These are phyloP conservation scores for Platyscapa corneri DNA, from an alignment of 1,140 invertebrate species.

Conservation along the genomic window DNA sequence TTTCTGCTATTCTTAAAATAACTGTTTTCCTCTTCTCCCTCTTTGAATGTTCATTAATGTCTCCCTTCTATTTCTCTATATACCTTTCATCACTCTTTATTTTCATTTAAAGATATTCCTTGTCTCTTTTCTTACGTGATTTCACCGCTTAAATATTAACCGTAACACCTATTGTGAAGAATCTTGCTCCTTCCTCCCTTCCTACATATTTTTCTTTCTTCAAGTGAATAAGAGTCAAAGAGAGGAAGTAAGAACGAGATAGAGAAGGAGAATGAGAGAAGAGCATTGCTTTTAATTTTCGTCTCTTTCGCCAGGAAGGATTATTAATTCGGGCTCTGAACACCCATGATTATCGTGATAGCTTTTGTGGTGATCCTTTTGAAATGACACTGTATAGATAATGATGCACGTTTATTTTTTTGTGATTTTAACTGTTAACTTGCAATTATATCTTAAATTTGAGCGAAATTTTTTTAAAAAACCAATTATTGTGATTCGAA, in stretches of 20 bases:
- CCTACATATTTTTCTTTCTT: neutral
- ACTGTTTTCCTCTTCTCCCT: constrained; percentile 52
- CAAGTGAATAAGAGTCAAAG: neutral
- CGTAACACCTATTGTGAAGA: constrained; percentile 64
- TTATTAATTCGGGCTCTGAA: constrained; percentile 43
- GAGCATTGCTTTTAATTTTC: constrained; percentile 49
- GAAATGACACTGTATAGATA: constrained; percentile 44
- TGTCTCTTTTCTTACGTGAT: neutral
- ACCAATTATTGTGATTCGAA: neutral
- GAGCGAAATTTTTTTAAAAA: neutral
- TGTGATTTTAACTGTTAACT: constrained; percentile 40
- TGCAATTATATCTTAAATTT: constrained; percentile 16
- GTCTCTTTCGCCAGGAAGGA: constrained; percentile 26
- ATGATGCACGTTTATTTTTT: constrained; percentile 40
- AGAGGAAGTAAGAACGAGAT: neutral
- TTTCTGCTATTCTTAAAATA: constrained; percentile 52
- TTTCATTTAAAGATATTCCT: constrained; percentile 16
- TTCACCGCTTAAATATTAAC: constrained; percentile 48
- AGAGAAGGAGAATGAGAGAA: neutral
- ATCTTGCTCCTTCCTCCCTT: constrained; percentile 45
- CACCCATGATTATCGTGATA: constrained; percentile 48
- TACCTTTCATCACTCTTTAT: constrained; percentile 31
- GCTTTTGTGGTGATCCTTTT: constrained; percentile 22
- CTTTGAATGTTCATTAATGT: constrained; percentile 21
- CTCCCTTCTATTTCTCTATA: constrained; percentile 50